Percentiles rank a stretch among this genome's conserved stretches.
phyloP scores from a whole-genome alignment of 2,888 invertebrate species.

The Plebejus melissa region DNA sequence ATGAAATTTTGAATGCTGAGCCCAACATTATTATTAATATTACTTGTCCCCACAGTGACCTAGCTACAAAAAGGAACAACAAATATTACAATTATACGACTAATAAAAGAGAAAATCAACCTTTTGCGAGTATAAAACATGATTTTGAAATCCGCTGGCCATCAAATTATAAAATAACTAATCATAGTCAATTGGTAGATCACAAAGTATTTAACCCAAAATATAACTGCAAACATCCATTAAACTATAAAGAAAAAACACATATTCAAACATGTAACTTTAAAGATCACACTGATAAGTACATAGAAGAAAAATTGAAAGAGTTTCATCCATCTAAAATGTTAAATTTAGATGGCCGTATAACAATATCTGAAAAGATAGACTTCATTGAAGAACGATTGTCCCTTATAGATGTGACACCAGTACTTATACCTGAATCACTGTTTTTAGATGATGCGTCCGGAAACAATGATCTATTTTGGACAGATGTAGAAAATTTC shows the following conservation, averaged over 20 bases:
- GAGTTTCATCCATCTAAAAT: constrained; percentile 75
- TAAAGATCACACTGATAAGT: constrained; percentile 58
- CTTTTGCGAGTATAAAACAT: constrained; percentile 42
- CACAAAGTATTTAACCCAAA: constrained; percentile 53
- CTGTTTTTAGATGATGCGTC: constrained; percentile 56
- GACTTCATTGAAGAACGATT: constrained; percentile 66
- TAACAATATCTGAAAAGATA: constrained; percentile 67
- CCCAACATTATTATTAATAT: constrained; percentile 79
- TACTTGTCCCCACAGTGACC: constrained; percentile 74
- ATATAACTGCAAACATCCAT: constrained; percentile 69
- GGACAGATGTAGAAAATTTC: constrained; percentile 53
- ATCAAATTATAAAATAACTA: constrained; percentile 48
- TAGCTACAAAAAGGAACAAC: constrained; percentile 58
- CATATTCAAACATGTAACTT: constrained; percentile 73
- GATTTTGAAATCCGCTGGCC: constrained; percentile 55
- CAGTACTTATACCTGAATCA: constrained; percentile 63
- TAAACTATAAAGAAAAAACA: constrained; percentile 64
- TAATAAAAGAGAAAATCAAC: constrained; percentile 41
- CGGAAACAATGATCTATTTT: constrained; percentile 65
- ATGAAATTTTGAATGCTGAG: constrained; percentile 55
- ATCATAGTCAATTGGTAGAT: constrained; percentile 46
- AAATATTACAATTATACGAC: constrained; percentile 56
- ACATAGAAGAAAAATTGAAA: constrained; percentile 72
- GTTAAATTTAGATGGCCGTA: constrained; percentile 80
- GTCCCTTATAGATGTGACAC: constrained; percentile 48